These are phyloP conservation scores for Leuciscus waleckii DNA, from an alignment of 2,797 vertebrate genomes.

Conservation along the genomic window DNA sequence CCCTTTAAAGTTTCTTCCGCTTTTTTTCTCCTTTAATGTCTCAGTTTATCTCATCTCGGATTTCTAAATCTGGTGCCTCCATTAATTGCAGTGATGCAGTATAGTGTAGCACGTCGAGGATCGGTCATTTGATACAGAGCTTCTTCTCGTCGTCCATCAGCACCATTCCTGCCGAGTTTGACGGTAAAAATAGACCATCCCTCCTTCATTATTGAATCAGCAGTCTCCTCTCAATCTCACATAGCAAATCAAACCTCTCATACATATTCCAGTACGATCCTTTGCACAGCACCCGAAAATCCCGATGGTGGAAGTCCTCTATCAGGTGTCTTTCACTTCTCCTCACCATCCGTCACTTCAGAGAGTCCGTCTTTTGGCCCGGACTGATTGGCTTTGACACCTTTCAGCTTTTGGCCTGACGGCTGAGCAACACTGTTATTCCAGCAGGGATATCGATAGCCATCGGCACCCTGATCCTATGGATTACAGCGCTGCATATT, in stretches of 20 bases:
- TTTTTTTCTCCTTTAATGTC: background rate
- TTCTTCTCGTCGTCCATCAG: conserved; percentile 3
- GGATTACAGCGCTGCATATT: conserved; percentile 23
- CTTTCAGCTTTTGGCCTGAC: conserved; percentile 15
- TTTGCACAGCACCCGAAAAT: background rate
- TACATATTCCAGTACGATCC: background rate
- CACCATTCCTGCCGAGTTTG: background rate
- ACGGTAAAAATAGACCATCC: conserved; percentile 25
- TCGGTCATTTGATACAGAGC: conserved; percentile 20
- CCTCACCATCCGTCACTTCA: background rate
- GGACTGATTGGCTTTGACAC: conserved; percentile 19
- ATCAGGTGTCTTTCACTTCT: conserved; percentile 5
- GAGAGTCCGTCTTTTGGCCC: conserved; percentile 1
- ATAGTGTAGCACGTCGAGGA: background rate
- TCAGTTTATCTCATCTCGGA: background rate
- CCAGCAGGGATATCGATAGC: conserved; percentile 20
- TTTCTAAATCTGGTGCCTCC: conserved; percentile 2
- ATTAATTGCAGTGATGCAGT: background rate
- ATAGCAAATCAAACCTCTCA: background rate
- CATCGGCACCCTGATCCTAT: background rate
- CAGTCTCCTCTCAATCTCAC: conserved; percentile 14
- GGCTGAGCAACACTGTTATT: conserved; percentile 13
- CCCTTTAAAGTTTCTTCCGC: background rate
- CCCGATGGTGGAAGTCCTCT: background rate
- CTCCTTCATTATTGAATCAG: conserved; percentile 20